Percentiles rank a stretch among this genome's conserved stretches.
phyloP scores from a whole-genome alignment of 2,113 vertebrate species.

The Corythornis cristatus region DNA sequence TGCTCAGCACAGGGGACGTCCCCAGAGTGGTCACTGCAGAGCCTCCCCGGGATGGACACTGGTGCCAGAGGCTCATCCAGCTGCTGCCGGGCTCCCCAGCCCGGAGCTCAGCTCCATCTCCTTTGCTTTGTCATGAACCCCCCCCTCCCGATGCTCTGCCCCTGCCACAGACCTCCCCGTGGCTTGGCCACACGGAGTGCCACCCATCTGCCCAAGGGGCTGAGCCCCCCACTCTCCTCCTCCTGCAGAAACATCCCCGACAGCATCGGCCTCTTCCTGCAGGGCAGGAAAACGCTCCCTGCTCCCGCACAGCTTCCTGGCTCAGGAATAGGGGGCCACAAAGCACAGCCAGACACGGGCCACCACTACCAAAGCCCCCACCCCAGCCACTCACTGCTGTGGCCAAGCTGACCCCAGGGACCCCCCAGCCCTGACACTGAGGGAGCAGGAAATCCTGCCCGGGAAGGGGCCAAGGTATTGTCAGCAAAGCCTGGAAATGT shows the following conservation, averaged over 20 bases:
- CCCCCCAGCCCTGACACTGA: rapidly evolving
- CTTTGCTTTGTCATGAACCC: background rate
- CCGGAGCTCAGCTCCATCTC: background rate
- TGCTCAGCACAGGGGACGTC: too few species aligned
- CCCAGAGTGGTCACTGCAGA: background rate
- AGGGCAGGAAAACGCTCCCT: background rate
- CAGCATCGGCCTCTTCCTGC: background rate
- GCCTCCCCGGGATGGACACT: background rate
- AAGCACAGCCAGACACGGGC: rapidly evolving
- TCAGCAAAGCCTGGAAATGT: background rate
- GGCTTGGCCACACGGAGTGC: rapidly evolving
- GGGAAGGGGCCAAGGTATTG: background rate
- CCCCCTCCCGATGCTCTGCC: rapidly evolving
- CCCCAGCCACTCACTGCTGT: background rate
- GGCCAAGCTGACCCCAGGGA: background rate
- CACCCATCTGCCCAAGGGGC: rapidly evolving
- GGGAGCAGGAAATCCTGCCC: background rate
- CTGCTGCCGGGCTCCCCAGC: background rate
- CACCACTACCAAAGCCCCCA: rapidly evolving
- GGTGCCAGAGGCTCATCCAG: background rate
- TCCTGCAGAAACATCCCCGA: background rate
- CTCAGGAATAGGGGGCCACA: background rate
- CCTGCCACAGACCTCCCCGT: rapidly evolving
- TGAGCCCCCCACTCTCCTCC: background rate
- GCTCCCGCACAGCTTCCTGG: background rate